Percentiles rank a stretch among this genome's conserved stretches.
phyloP scores from a whole-genome alignment of 2,888 invertebrate genomes.

The Linyphia triangularis region DNA sequence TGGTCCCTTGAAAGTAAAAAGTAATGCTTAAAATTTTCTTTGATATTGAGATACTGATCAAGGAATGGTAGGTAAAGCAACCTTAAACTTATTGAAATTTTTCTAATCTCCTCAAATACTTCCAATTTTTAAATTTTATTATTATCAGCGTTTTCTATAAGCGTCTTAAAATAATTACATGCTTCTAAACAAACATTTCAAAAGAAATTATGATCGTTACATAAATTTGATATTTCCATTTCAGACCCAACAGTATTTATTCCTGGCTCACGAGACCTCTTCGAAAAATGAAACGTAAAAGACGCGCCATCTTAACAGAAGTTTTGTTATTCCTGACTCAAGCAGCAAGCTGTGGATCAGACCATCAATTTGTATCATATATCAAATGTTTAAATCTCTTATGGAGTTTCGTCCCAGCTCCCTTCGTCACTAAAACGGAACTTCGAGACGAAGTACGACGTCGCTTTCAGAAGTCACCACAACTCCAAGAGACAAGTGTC shows the following conservation, averaged over 20 bases:
- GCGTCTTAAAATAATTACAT: too few relatives aligned
- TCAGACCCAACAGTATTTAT: not conserved
- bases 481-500: fast-evolving
- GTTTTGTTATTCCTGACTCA: not conserved
- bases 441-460: not conserved
- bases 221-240: not conserved
- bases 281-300: not conserved
- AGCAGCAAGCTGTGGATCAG: not conserved
- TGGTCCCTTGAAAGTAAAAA: too few relatives aligned
- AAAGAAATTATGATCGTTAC: too few relatives aligned
- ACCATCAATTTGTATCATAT: too few relatives aligned
- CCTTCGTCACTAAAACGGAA: not conserved
- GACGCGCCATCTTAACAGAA: not conserved
- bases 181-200: too few relatives aligned
- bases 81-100: too few relatives aligned
- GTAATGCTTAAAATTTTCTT: too few relatives aligned
- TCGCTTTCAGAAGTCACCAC: not conserved
- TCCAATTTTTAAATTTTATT: too few relatives aligned
- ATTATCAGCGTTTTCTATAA: too few relatives aligned
- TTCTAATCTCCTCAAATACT: too few relatives aligned
- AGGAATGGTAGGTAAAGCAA: too few relatives aligned
- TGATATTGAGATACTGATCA: too few relatives aligned
- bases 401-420: not conserved
- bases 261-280: not conserved
- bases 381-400: not conserved